Conservation (phyloP, 2,113 vertebrate genomes). For the Sula dactylatra region DNA sequence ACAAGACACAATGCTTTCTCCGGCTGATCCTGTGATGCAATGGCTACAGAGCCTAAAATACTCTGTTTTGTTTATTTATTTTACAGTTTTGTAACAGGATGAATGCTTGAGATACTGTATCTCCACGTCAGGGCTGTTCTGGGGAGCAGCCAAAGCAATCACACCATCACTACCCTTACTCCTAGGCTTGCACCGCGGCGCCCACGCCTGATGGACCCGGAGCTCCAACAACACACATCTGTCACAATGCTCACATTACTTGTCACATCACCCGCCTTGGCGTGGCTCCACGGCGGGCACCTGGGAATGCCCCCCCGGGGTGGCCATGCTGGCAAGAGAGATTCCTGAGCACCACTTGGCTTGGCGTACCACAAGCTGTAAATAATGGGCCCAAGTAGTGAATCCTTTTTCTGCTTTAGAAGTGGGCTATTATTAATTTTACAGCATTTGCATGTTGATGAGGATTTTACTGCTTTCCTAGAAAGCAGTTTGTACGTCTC, state of each 20-base stretch:
- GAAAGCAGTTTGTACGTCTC: neutral
- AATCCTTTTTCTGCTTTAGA: neutral
- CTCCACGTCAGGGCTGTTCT: neutral
- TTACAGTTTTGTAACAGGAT: neutral
- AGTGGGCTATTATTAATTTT: neutral
- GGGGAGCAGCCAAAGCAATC: neutral
- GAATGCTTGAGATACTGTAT: neutral
- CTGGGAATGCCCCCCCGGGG: accelerated
- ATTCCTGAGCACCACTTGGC: neutral
- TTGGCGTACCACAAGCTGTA: neutral
- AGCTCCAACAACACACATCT: neutral
- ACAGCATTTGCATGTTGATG: neutral
- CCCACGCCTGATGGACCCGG: accelerated
- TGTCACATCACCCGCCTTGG: accelerated
- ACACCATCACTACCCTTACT: neutral
- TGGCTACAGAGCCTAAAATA: neutral
- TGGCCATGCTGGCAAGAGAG: accelerated
- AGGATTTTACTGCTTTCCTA: neutral
- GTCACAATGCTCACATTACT: accelerated
- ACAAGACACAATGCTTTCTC: neutral
- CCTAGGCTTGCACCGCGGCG: accelerated
- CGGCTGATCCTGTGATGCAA: neutral
- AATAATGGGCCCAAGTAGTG: accelerated
- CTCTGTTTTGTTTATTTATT: neutral
- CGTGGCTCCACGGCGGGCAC: accelerated